Base-by-base conservation (phyloP, 2,888 invertebrate species). In the Drosophila imparisetae region DNA sequence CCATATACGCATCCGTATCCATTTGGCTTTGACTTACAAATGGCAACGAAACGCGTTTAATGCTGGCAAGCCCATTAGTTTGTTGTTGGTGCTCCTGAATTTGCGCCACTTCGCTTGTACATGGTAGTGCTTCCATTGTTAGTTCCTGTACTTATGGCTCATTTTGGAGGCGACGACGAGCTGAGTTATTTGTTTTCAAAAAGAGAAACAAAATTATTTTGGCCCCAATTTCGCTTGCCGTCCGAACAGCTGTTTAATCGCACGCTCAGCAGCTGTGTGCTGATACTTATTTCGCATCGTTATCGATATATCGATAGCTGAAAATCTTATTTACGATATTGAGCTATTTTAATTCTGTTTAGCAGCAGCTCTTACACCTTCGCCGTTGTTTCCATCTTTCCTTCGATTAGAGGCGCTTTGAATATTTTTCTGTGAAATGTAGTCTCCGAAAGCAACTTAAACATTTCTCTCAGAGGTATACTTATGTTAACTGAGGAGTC, bases 61-160 rank as follows among this genome's bases (percentile, higher is more conserved):
- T 62, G 57, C 18, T 78, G 15, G 62, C 67, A 64, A 75, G 57
- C 24, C 55, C 34, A 34, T 63, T 52, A 10, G 70, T 49, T 62
- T 70, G 70, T 45, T 66, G 75, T 27, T 55, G 57, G 34, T 77
- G 81, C 5, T 65, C 66, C 50, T 71, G 55, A 58, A 75, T 50
- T n/a, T 71, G 71, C 27, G 55, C 62, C 49, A 75, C 62, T 57
- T 75, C 76, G 55, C 54, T 75, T 60, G 66, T 72, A 68, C 85
- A 76, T 48, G 73, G 62, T 49, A 88, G 68, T 57, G 83, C 72
- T 67, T 86, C 80, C 88, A 86, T 86, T 27, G 42, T 32, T 70
- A 52, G 24, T 68, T 49, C 10, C 32, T 50, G 1, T 54, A 27
- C 40, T 24, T 53, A 27, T 57, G 42, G 40, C 42, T 52, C 83